These are phyloP conservation scores for Strigamia maritima DNA, from an alignment of 2,888 invertebrate genomes.

Conservation along the genomic window DNA sequence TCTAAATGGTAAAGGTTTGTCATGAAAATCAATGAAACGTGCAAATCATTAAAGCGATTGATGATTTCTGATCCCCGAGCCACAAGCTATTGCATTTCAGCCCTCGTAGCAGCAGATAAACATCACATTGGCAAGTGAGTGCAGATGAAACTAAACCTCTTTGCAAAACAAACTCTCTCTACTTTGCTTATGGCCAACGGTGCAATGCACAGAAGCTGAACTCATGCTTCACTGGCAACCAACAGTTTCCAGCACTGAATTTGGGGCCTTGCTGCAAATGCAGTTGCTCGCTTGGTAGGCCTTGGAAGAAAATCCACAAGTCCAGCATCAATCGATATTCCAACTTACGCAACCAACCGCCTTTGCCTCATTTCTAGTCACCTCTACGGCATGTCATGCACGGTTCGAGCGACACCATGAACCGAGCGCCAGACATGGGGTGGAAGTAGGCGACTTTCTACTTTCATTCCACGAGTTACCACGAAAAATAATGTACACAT, in stretches of 20 bases:
- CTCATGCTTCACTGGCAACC: slow-evolving; percentile 10
- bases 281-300: slow-evolving; percentile 15
- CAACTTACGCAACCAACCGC: slow-evolving; percentile 10
- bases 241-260: slow-evolving; percentile 10
- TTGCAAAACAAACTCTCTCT: slow-evolving; percentile 2
- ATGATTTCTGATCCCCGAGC: not conserved
- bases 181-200: slow-evolving; percentile 5
- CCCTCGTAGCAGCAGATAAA: not conserved
- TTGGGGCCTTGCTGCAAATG: slow-evolving; percentile 1
- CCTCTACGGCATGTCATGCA: slow-evolving; percentile 15
- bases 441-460: not conserved
- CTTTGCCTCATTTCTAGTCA: slow-evolving; percentile 10
- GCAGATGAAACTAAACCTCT: not conserved
- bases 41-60: not conserved
- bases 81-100: not conserved
- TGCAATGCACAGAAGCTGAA: slow-evolving; percentile 1
- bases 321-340: slow-evolving; percentile 10
- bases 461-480: not conserved
- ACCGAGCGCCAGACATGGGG: not conserved
- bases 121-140: not conserved
- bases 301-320: slow-evolving; percentile 15
- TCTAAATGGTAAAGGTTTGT: too few species aligned
- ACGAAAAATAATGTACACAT: not conserved
- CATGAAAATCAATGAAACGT: not conserved
- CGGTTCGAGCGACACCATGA: slow-evolving; percentile 15